phyloP scores from a whole-genome alignment of 2,113 vertebrate species.

The Ceyx margarethae region DNA sequence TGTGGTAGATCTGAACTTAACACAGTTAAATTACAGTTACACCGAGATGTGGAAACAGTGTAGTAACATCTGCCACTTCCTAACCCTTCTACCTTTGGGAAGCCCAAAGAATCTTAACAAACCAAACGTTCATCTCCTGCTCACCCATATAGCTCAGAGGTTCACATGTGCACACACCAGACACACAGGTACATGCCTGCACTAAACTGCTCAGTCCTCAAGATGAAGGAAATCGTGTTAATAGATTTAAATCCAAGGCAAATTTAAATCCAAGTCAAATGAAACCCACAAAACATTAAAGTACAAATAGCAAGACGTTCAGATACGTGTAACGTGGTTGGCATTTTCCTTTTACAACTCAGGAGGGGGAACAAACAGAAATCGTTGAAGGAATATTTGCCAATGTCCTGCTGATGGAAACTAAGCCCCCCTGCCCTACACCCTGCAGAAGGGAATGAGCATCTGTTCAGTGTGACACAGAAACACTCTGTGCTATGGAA shows the following conservation, averaged over 20 bases:
- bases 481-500: not conserved
- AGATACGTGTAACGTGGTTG: not conserved
- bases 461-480: rapidly evolving
- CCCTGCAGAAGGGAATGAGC: not conserved
- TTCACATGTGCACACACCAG: too few species aligned
- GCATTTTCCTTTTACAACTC: not conserved
- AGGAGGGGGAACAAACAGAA: not conserved
- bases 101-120: not conserved
- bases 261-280: not conserved
- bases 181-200: not conserved
- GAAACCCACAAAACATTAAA: not conserved
- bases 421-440: not conserved
- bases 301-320: not conserved
- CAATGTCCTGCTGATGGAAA: not conserved
- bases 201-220: not conserved
- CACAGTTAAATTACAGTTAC: not conserved
- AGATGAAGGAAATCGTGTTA: not conserved
- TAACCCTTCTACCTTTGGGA: not conserved
- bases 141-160: not conserved
- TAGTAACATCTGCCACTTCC: not conserved
- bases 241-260: not conserved
- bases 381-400: not conserved
- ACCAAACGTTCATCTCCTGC: not conserved
- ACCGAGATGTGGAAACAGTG: not conserved
- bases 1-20: not conserved